Evolutionary conservation across 2,888 invertebrate genomes (phyloP).

Genomic region (Paralinhomoeus sp.): DNA sequence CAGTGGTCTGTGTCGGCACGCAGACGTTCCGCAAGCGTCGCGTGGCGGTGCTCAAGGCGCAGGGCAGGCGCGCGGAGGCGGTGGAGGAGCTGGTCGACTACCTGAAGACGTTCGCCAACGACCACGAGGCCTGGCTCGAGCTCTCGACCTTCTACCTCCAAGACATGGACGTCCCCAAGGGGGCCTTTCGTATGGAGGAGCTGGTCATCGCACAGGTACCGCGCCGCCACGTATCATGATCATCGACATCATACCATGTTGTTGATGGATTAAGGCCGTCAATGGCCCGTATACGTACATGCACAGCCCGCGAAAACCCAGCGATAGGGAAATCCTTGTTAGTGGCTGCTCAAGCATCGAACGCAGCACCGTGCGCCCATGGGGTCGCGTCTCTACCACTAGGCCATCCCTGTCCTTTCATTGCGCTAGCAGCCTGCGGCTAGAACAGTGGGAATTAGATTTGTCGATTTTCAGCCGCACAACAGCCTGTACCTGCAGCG

Average conservation of each 20-base stretch:
- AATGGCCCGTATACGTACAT: too few species aligned
- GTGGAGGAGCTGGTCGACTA: slow-evolving; percentile 79
- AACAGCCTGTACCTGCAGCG: slow-evolving; percentile 2
- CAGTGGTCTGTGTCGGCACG: slow-evolving; percentile 5
- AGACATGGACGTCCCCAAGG: slow-evolving; percentile 52
- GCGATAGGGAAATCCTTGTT: too few species aligned
- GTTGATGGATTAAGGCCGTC: too few species aligned
- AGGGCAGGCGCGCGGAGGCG: slow-evolving; percentile 56
- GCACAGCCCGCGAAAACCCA: too few species aligned
- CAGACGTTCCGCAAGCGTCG: slow-evolving; percentile 47
- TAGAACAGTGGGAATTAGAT: too few species aligned
- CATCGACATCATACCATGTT: too few species aligned
- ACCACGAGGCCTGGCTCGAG: slow-evolving; percentile 95
- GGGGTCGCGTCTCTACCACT: too few species aligned
- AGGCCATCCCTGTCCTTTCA: too few species aligned
- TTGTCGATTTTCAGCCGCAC: slow-evolving; percentile 1
- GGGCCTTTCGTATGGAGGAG: slow-evolving; percentile 33
- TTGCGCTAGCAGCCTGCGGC: too few species aligned
- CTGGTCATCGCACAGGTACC: slow-evolving; percentile 27
- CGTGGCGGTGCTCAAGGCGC: slow-evolving; percentile 69
- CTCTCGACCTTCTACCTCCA: slow-evolving; percentile 67
- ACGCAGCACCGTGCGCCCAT: too few species aligned
- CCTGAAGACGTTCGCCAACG: slow-evolving; percentile 81
- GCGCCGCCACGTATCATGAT: too few species aligned
- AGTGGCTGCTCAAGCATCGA: too few species aligned